Base-by-base conservation (phyloP, 1,140 invertebrate species). In the Zaprionus davidi region DNA sequence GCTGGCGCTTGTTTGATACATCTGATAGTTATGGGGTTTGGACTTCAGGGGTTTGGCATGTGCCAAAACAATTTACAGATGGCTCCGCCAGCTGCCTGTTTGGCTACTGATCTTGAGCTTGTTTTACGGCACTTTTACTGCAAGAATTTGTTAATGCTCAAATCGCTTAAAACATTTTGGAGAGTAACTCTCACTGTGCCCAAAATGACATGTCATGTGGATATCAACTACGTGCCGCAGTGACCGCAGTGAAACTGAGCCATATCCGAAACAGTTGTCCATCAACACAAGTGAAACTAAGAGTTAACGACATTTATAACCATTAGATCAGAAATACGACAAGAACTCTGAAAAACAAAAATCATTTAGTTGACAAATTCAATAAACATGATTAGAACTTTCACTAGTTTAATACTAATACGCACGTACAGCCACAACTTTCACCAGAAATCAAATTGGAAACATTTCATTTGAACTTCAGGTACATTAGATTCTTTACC, bases 191-290 rank as follows among this genome's bases (percentile, higher is more conserved):
- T 76, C 73, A 76, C 73, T 76, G 60, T 76, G 68, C 60, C 46
- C 68, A 66, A 76, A 76, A 53, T 83, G 80, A 83, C 73, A 86
- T 83, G 83, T 88, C 82, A 86, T 86, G 82, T 86, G 72, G 78
- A 86, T 56, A 41, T 51, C 46, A 51, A 24, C 38, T 38, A 53
- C 68, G 58, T 70, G 65, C 57, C 71, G 3, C 20, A 34, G 0
- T 11, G 17, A 53, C 56, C 72, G 65, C 41, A 38, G 73, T 76
- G 60, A 76, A 76, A 76, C 69, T 71, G 60, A 70, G 58, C 53
- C 72, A 71, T 34, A 59, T 58, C 66, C 60, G 70, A 64, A 38
- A 59, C 55, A 46, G 49, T 57, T 60, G 58, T 60, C 59, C 34
- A 38, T 38, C 36, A 15, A 59, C 51, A 49, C 53, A 70, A 71